phyloP scores from a whole-genome alignment of 2,797 vertebrate genomes.

The Typhlichthys subterraneus region DNA sequence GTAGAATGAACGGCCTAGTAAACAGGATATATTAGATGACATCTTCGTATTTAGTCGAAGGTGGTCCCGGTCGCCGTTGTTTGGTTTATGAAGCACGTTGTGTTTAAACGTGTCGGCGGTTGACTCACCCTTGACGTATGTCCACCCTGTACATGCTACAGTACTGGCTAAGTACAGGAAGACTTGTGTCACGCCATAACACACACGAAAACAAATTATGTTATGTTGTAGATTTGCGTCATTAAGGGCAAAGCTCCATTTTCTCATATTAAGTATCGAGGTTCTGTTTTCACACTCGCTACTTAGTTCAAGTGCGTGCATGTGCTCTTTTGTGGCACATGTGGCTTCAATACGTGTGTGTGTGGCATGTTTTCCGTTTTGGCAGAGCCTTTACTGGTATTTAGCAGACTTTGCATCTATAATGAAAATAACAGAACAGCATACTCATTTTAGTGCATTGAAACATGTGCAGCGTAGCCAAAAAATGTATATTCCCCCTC shows the following conservation, averaged over 20 bases:
- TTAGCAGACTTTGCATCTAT: background rate
- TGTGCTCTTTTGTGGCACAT: constrained; percentile 36
- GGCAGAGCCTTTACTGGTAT: constrained; percentile 27
- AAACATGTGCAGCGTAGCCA: background rate
- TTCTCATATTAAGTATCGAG: background rate
- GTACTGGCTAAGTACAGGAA: background rate
- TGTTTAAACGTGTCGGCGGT: constrained; percentile 9
- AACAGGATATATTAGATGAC: background rate
- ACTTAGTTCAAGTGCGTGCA: constrained; percentile 1
- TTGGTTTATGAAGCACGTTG: background rate
- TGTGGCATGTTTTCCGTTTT: constrained; percentile 30
- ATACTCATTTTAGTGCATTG: background rate
- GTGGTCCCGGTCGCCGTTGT: background rate
- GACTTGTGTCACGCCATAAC: background rate
- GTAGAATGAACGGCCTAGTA: no score
- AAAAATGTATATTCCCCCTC: background rate
- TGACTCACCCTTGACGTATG: no score
- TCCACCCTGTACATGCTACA: no score
- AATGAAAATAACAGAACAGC: constrained; percentile 1
- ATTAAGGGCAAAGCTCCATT: background rate
- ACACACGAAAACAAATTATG: no score
- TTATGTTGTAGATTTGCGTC: background rate
- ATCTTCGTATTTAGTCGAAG: background rate
- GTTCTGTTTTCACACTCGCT: constrained; percentile 17
- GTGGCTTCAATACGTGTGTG: constrained; percentile 50